phyloP scores from a whole-genome alignment of 2,888 invertebrate species.

The Fragum fragum region DNA sequence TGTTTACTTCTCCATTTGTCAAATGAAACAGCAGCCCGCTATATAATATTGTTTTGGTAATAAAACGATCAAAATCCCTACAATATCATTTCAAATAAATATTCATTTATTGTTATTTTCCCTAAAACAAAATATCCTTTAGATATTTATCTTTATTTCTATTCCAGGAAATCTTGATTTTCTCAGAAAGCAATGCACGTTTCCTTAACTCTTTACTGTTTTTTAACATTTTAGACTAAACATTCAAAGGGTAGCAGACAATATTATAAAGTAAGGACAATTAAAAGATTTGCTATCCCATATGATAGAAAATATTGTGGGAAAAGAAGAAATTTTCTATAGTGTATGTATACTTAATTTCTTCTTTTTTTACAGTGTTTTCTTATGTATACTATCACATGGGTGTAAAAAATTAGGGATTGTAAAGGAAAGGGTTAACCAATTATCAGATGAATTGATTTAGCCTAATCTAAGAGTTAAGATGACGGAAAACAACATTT shows the following conservation, averaged over 20 bases:
- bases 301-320: constrained; percentile 9
- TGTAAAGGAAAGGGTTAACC: too few species aligned
- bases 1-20: neutral
- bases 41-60: neutral
- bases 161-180: neutral
- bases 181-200: neutral
- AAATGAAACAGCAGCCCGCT: neutral
- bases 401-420: too few species aligned
- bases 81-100: neutral
- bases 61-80: neutral
- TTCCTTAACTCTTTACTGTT: neutral
- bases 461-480: too few species aligned
- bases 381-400: too few species aligned
- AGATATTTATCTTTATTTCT: neutral
- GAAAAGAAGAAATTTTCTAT: constrained; percentile 7
- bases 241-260: too few species aligned
- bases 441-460: too few species aligned
- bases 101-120: neutral
- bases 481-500: too few species aligned
- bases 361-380: too few species aligned
- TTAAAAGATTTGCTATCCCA: too few species aligned
- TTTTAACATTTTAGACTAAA: too few species aligned
- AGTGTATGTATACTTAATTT: too few species aligned
- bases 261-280: too few species aligned
- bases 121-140: neutral